phyloP scores from a whole-genome alignment of 2,888 invertebrate species.

The Phorcus lineatus region DNA sequence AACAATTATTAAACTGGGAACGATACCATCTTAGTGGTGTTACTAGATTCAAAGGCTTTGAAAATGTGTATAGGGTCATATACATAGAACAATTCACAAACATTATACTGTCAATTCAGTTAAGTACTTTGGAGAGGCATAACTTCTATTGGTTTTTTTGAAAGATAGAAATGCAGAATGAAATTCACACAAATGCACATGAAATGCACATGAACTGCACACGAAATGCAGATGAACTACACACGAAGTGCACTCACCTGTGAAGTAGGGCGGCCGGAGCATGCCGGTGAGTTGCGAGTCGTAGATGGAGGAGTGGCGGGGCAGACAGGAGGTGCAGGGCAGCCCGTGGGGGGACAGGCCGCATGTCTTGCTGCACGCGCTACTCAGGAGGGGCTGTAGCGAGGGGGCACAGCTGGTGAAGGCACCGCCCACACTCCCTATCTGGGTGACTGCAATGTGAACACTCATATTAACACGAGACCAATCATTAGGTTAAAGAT shows the following conservation, averaged over 20 bases:
- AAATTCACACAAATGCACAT: not conserved
- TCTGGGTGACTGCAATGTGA: slow-evolving; percentile 24
- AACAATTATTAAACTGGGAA: too few relatives aligned
- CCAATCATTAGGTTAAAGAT: too few relatives aligned
- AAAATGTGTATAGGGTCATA: too few relatives aligned
- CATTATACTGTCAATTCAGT: too few relatives aligned
- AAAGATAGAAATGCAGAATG: too few relatives aligned
- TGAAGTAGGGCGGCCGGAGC: slow-evolving; percentile 64
- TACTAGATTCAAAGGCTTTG: too few relatives aligned
- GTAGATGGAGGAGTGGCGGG: slow-evolving; percentile 59
- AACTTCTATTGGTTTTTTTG: too few relatives aligned
- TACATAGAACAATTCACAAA: too few relatives aligned
- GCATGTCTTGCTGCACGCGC: slow-evolving; percentile 45
- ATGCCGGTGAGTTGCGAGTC: slow-evolving; percentile 65
- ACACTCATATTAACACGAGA: not conserved
- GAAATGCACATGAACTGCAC: too few relatives aligned
- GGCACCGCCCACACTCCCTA: slow-evolving; percentile 33
- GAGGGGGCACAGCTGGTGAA: slow-evolving; percentile 43
- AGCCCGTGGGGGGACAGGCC: slow-evolving; percentile 47
- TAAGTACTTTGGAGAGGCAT: too few relatives aligned
- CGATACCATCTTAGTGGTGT: too few relatives aligned
- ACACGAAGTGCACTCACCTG: slow-evolving; percentile 50
- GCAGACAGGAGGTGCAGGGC: slow-evolving; percentile 57
- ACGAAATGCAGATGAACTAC: too few relatives aligned
- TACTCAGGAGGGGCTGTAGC: slow-evolving; percentile 34